phyloP scores from a whole-genome alignment of 2,888 invertebrate species.

The Drosophila quinaria region DNA sequence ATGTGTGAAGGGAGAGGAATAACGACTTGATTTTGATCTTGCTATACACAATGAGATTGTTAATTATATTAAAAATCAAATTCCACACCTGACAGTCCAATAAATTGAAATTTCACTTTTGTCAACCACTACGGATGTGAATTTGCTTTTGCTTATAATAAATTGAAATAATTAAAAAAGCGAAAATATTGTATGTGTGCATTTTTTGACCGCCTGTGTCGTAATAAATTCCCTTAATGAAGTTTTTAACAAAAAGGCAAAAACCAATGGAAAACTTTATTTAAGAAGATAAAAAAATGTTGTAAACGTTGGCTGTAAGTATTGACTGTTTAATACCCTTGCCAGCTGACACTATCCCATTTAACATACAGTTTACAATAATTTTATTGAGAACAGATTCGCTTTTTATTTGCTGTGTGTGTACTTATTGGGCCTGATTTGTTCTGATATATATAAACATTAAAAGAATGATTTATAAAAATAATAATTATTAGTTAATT shows the following conservation, averaged over 20 bases:
- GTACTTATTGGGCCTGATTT: too few species aligned
- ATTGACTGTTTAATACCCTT: conserved; percentile 25
- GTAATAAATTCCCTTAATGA: conserved; percentile 75
- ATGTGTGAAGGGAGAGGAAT: neutral
- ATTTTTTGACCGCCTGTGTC: conserved; percentile 50
- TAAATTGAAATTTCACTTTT: conserved; percentile 44
- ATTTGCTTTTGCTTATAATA: conserved; percentile 17
- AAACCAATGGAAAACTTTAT: conserved; percentile 24
- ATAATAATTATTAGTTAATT: too few species aligned
- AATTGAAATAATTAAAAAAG: conserved; percentile 74
- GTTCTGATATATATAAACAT: too few species aligned
- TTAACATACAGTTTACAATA: neutral
- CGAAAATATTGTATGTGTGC: conserved; percentile 55
- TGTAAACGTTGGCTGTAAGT: neutral
- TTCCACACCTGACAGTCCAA: neutral
- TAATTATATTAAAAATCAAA: neutral
- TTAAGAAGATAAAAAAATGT: conserved; percentile 12
- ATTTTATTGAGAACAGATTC: neutral
- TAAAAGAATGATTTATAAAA: too few species aligned
- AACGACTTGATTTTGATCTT: too few species aligned
- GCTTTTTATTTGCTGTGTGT: too few species aligned
- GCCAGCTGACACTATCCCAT: neutral
- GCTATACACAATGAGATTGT: neutral
- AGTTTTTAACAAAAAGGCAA: conserved; percentile 62
- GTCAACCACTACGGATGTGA: conserved; percentile 20